Evolutionary conservation across 2,888 invertebrate species (phyloP).

Genomic region (Omphaloscelis lunosa): DNA sequence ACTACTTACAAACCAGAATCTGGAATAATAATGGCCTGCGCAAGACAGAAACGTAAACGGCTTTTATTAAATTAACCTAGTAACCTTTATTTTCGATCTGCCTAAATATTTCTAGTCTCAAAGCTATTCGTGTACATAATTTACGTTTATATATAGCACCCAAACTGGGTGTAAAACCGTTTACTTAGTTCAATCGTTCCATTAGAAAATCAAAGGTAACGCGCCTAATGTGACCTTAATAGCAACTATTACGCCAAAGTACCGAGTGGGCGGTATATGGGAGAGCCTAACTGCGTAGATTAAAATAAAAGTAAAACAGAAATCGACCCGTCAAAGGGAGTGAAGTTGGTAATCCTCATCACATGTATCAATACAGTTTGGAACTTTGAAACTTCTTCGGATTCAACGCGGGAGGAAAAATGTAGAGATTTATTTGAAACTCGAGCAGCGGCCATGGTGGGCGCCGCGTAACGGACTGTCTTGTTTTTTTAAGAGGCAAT

Average conservation of each 20-base stretch:
- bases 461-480: slow-evolving; percentile 14
- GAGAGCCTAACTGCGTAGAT: slow-evolving; percentile 33
- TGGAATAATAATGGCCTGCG: neutral
- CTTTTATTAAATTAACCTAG: neutral
- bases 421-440: slow-evolving; percentile 77
- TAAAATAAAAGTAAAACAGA: slow-evolving; percentile 66
- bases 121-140: slow-evolving; percentile 39
- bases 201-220: slow-evolving; percentile 48
- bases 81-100: neutral
- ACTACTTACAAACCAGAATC: neutral
- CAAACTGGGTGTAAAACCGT: slow-evolving; percentile 19
- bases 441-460: slow-evolving; percentile 52
- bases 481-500: slow-evolving; percentile 15
- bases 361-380: slow-evolving; percentile 79
- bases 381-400: slow-evolving; percentile 77
- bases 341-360: slow-evolving; percentile 74
- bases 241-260: slow-evolving; percentile 23
- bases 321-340: slow-evolving; percentile 56
- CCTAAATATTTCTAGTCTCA: neutral
- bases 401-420: slow-evolving; percentile 76
- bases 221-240: slow-evolving; percentile 43
- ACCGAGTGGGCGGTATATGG: neutral
- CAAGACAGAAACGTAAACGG: neutral
- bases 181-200: slow-evolving; percentile 28
- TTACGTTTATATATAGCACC: slow-evolving; percentile 17